Evolutionary conservation across 2,888 invertebrate genomes (phyloP).

Genomic region (Coecobrya sp.): DNA sequence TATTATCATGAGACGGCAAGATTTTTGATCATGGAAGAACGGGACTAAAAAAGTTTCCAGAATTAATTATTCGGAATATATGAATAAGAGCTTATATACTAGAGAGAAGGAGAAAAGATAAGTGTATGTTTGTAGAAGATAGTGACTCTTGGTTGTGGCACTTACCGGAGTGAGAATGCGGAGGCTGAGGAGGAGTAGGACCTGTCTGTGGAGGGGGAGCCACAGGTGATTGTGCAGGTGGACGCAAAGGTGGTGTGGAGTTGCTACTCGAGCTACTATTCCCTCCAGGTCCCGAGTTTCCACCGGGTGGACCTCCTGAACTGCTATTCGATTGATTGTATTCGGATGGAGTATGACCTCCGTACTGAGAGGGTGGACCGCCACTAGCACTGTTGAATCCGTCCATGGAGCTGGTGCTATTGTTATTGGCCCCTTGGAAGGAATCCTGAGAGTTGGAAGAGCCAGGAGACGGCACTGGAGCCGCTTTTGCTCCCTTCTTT

Average conservation of each 20-base stretch:
- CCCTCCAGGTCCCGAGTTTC: slow-evolving; percentile 60
- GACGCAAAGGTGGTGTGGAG: slow-evolving; percentile 77
- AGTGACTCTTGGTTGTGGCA: neutral
- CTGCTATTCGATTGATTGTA: slow-evolving; percentile 88
- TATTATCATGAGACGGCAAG: slow-evolving; percentile 14
- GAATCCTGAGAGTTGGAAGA: slow-evolving; percentile 97
- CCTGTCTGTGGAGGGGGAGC: slow-evolving; percentile 77
- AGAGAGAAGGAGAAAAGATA: slow-evolving; percentile 9
- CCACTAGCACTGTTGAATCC: slow-evolving; percentile 88
- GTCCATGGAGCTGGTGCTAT: slow-evolving; percentile 91
- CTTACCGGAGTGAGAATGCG: slow-evolving; percentile 82
- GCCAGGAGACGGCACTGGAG: slow-evolving; percentile 95
- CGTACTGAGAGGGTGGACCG: slow-evolving; percentile 88
- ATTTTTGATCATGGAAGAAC: slow-evolving; percentile 12
- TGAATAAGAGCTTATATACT: neutral
- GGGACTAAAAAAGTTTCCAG: neutral
- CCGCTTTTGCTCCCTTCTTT: slow-evolving; percentile 94
- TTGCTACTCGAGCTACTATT: slow-evolving; percentile 67
- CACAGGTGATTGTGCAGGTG: slow-evolving; percentile 79
- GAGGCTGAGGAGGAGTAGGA: slow-evolving; percentile 77
- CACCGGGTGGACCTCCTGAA: slow-evolving; percentile 69
- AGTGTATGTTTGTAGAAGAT: no score
- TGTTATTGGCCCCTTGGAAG: slow-evolving; percentile 92
- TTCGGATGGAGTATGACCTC: slow-evolving; percentile 89
- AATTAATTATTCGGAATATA: neutral